Evolutionary conservation across 2,888 invertebrate species (phyloP).

Genomic region (Saturnia pavonia): DNA sequence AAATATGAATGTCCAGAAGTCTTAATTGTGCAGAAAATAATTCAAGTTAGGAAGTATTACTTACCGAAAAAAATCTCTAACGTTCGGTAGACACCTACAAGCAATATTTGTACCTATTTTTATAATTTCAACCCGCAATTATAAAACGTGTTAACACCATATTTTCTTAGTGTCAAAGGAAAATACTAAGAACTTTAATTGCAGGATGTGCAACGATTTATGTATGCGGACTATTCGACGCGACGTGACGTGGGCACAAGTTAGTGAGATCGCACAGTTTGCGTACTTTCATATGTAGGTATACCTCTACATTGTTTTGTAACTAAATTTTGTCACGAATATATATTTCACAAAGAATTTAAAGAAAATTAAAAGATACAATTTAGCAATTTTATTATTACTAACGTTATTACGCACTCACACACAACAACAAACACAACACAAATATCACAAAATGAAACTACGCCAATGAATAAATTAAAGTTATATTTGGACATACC

Average conservation of each 20-base stretch:
- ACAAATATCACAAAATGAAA: too few species aligned
- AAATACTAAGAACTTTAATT: not conserved
- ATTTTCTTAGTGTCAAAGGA: not conserved
- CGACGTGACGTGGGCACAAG: not conserved
- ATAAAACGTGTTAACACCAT: conserved; percentile 3
- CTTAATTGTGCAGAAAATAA: too few species aligned
- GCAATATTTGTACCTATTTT: conserved; percentile 2
- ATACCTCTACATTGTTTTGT: not conserved
- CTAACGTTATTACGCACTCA: too few species aligned
- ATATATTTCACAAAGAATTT: not conserved
- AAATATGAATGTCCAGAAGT: too few species aligned
- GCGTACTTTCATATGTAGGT: not conserved
- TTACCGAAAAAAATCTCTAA: not conserved
- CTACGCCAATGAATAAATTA: too few species aligned
- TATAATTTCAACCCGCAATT: conserved; percentile 1
- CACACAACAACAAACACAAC: too few species aligned
- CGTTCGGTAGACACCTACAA: not conserved
- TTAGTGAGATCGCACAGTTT: not conserved
- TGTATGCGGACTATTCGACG: not conserved
- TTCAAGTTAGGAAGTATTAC: too few species aligned
- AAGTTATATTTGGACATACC: too few species aligned
- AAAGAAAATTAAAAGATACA: too few species aligned
- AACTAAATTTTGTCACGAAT: not conserved
- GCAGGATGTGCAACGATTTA: conserved; percentile 3
- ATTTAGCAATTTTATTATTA: too few species aligned